These are phyloP conservation scores for Styela clava DNA, from an alignment of 23 tunicate species.

Conservation along the genomic window DNA sequence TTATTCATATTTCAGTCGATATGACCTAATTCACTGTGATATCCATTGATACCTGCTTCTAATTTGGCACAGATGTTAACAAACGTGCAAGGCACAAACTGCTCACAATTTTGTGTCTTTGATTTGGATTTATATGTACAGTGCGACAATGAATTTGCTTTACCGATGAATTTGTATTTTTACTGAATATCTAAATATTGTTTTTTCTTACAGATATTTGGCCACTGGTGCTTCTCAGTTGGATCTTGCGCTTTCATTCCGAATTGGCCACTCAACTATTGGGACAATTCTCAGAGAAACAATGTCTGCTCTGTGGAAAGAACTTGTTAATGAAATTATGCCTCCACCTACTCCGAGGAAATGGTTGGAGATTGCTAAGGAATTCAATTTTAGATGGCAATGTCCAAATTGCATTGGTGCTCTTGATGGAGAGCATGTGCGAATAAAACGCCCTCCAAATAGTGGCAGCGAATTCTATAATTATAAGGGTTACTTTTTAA, in stretches of 20 bases:
- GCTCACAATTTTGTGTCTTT: too few species aligned
- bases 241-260: constrained; percentile 7
- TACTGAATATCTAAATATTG: not conserved
- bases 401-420: constrained; percentile 16
- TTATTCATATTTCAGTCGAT: too few species aligned
- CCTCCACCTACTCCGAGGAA: not conserved
- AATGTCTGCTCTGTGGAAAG: constrained; percentile 21
- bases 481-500: constrained; percentile 44
- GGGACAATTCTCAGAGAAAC: constrained; percentile 5
- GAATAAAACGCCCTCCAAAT: not conserved
- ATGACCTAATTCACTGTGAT: too few species aligned
- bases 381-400: not conserved
- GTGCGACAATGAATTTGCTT: not conserved
- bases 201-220: not conserved
- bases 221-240: constrained; percentile 12
- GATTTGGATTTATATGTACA: not conserved
- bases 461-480: constrained; percentile 9
- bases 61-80: not conserved
- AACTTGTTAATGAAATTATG: constrained; percentile 16
- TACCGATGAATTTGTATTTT: not conserved
- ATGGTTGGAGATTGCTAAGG: not conserved
- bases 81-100: too few species aligned
- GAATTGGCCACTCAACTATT: constrained; percentile 35
- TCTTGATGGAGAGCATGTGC: not conserved
- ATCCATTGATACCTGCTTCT: not conserved